Base-by-base conservation (phyloP, 2,888 invertebrate genomes). In the Amiota communis region DNA sequence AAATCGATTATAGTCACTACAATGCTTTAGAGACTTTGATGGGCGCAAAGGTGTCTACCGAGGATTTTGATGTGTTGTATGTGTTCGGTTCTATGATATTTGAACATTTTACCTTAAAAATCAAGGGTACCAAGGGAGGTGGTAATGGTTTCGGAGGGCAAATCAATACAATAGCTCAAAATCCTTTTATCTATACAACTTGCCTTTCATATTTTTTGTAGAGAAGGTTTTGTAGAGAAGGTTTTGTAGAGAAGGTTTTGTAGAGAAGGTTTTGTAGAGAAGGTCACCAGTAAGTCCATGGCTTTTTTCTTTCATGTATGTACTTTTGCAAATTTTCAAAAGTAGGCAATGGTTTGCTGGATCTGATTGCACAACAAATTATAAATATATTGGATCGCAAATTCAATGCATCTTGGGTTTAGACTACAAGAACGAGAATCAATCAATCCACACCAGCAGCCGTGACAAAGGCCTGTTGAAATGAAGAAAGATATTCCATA, bases 11-110 rank as follows among this genome's bases (percentile, higher is more conserved):
- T 67, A 92, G 92, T 0, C 93, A 94, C 77, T 89, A 92, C 67
- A 91, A 91, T 3, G 93, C 94, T 13, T 89, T 95, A 75, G 92
- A 93, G 78, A 90, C 91, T 76, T 89, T 95, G 74, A 91, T 95
- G 61, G 88, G 91, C 13, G 92, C 93, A 84, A 93, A 94, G 91
- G 91, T 93, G 2, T 87, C 89, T 65, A 90, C 90, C 49, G 92
- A 91, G 6, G 91, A 92, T 59, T 89, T 94, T 11, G 91, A 92
- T 78, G 91, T 91, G 65, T 87, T 89, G 20, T 90, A 92, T 59
- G 91, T 92, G 74, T n/a, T 91, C 96, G 92, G 93, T 95, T 12
- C 91, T n/a, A n/a, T n/a, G n/a, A n/a, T 98, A 74, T 98, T 97
- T 95, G 95, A 97, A 89, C 93, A 93, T 83, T 96, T 96, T 86